Evolutionary conservation across 2,888 invertebrate genomes (phyloP), one percentile per base, ranked within the genome.

Genomic region (Hemaris fuciformis): DNA sequence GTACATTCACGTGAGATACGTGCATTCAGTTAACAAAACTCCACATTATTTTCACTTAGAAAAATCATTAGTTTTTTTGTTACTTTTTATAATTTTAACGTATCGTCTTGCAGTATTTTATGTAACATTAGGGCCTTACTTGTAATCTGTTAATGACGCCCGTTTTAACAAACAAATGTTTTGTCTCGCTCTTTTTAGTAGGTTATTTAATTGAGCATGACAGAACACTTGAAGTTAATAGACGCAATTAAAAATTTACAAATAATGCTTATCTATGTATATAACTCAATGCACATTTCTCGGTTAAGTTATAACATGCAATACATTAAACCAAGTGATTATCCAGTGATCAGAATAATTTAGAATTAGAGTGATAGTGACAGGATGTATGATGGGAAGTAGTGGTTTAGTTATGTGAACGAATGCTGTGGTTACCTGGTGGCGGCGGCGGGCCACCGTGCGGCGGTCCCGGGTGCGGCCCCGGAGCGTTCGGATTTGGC

Each of bases 371-470:
- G 27, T 53, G 31, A 48, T n/a, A 53, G 18, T 46, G 7, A 27
- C 2, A 23, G 25, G 7, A 31, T 53, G 53, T n/a, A n/a, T 53
- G 18, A 38, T 53, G 20, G 20, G 27, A 45, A 4, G 22, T 34
- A 3, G 6, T 46, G 13, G 22, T 10, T 25, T 15, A 1, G 25
- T 20, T 7, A 1, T 34, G n/a, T 27, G n/a, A 15, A 43, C n/a
- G n/a, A n/a, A n/a, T n/a, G n/a, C n/a, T 31, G 31, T 34, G 25
- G 31, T 61, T 70, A 84, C 84, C 84, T 69, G 79, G 80, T 0
- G 89, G 88, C 1, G 89, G 89, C 0, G 86, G 87, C 0, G 88
- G 84, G 0, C 80, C 87, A 0, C 73, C 80, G 58, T 84, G 88
- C 0, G 81, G 79, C 0, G 83, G 73, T 25, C 74, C 75, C 42